Evolutionary conservation across 2,888 invertebrate genomes (phyloP).

Genomic region (Drosophila pseudotalamancana): DNA sequence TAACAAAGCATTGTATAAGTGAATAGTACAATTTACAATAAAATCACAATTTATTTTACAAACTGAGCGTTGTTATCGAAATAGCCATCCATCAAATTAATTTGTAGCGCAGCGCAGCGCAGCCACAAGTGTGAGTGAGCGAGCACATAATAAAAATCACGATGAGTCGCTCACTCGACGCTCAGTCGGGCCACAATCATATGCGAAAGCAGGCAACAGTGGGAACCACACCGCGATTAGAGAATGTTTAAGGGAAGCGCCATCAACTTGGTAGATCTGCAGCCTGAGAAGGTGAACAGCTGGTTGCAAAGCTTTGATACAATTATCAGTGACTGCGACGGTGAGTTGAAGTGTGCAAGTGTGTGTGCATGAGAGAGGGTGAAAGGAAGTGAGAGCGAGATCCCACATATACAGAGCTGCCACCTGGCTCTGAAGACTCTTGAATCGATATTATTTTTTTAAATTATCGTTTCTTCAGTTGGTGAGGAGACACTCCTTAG

Average conservation of each 20-base stretch:
- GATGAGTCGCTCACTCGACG: conserved; percentile 24
- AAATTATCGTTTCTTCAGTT: not conserved
- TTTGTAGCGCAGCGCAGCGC: conserved; percentile 37
- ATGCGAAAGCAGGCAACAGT: conserved; percentile 17
- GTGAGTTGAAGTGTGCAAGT: conserved; percentile 84
- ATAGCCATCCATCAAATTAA: conserved; percentile 6
- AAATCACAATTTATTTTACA: conserved; percentile 34
- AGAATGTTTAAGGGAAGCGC: conserved; percentile 80
- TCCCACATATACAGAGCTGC: conserved; percentile 8
- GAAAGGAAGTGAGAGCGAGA: not conserved
- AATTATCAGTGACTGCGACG: conserved; percentile 94
- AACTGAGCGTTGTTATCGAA: conserved; percentile 14
- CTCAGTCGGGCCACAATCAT: conserved; percentile 24
- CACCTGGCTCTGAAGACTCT: conserved; percentile 1
- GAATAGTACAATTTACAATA: conserved; percentile 66
- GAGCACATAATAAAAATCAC: conserved; percentile 23
- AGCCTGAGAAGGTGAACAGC: conserved; percentile 86
- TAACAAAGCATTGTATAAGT: conserved; percentile 18
- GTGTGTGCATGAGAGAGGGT: conserved; percentile 1
- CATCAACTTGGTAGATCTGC: conserved; percentile 86
- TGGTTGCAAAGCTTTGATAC: conserved; percentile 91
- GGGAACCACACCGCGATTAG: conserved; percentile 15
- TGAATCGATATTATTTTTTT: conserved; percentile 13
- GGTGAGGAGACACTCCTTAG: not conserved
- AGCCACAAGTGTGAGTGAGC: conserved; percentile 12